Evolutionary conservation across 1,140 invertebrate genomes (phyloP).

Genomic region (Dreissena polymorpha): DNA sequence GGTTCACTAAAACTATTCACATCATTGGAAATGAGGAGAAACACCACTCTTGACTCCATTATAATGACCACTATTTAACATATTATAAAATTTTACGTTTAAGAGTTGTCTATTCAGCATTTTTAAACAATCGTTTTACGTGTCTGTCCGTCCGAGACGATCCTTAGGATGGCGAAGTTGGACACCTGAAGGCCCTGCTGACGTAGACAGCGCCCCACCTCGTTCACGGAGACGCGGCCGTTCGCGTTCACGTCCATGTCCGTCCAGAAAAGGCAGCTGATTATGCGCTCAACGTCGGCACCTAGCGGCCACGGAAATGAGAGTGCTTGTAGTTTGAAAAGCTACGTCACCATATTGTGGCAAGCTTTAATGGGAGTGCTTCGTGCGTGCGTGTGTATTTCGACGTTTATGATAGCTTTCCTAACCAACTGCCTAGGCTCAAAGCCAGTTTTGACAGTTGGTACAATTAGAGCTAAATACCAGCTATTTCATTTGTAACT

Average conservation of each 20-base stretch:
- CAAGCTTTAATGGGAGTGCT: background rate
- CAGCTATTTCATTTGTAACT: too few species aligned
- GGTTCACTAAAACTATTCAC: too few species aligned
- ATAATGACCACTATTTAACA: too few species aligned
- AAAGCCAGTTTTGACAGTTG: too few species aligned
- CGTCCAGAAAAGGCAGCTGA: constrained; percentile 38
- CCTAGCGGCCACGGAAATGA: background rate
- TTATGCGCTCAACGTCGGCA: constrained; percentile 15
- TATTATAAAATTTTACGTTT: too few species aligned
- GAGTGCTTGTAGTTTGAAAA: background rate
- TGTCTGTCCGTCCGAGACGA: constrained; percentile 37
- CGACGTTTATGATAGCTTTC: background rate
- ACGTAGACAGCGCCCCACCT: constrained; percentile 36
- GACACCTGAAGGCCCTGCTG: constrained; percentile 44
- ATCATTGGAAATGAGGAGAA: too few species aligned
- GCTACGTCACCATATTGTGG: background rate
- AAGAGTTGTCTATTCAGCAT: too few species aligned
- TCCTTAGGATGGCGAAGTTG: constrained; percentile 34
- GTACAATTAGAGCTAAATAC: too few species aligned
- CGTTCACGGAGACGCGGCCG: constrained; percentile 41
- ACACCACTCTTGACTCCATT: too few species aligned
- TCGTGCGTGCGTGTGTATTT: background rate
- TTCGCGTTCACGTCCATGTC: constrained; percentile 41
- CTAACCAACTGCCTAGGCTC: too few species aligned
- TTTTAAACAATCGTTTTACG: background rate